These are phyloP conservation scores for Anolis apletophallus DNA, from an alignment of 2,797 vertebrate species.

Conservation along the genomic window DNA sequence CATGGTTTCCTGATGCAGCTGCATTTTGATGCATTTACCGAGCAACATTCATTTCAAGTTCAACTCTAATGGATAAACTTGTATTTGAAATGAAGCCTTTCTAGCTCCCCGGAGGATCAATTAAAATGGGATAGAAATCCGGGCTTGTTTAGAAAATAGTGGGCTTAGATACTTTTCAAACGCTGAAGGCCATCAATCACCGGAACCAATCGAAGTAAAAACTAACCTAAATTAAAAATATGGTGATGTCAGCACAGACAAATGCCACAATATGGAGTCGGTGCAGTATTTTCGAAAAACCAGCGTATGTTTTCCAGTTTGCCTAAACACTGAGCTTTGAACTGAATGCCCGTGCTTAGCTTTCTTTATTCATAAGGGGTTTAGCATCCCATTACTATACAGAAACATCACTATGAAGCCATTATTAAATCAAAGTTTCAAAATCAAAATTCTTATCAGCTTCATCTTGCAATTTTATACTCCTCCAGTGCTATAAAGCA, in stretches of 20 bases:
- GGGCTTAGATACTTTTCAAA: background rate
- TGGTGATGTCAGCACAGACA: slow-evolving; percentile 13
- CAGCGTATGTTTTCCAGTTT: background rate
- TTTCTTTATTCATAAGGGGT: slow-evolving; percentile 55
- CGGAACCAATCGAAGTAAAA: background rate
- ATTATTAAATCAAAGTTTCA: slow-evolving; percentile 37
- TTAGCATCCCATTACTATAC: slow-evolving; percentile 43
- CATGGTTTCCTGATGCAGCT: background rate
- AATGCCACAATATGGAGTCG: background rate
- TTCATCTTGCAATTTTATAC: slow-evolving; percentile 55
- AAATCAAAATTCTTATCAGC: slow-evolving; percentile 56
- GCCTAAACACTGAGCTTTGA: slow-evolving; percentile 25
- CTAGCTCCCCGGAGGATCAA: background rate
- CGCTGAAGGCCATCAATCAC: background rate
- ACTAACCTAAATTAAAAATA: background rate
- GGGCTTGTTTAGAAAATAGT: background rate
- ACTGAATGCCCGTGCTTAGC: slow-evolving; percentile 24
- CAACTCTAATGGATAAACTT: background rate
- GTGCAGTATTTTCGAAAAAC: slow-evolving; percentile 28
- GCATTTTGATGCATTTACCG: background rate
- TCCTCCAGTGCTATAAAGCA: slow-evolving; percentile 46
- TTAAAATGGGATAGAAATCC: slow-evolving; percentile 18
- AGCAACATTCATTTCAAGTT: background rate
- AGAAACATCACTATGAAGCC: slow-evolving; percentile 4
- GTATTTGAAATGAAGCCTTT: slow-evolving; percentile 14